A percentile compares a stretch with the other conserved stretches of the same genome.
phyloP scores from a whole-genome alignment of 2,797 vertebrate genomes.

The Discoglossus pictus region DNA sequence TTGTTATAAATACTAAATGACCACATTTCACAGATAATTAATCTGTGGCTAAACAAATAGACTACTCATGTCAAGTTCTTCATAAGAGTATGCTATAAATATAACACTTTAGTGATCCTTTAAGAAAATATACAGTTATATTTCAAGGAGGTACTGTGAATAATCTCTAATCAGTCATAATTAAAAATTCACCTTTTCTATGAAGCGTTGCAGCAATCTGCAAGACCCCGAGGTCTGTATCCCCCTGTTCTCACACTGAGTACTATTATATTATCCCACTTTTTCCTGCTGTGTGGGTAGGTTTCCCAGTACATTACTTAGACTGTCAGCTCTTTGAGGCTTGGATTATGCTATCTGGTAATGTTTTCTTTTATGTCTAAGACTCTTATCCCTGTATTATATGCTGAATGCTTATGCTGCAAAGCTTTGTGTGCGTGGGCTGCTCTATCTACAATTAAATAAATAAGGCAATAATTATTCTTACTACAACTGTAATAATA shows the following conservation, averaged over 20 bases:
- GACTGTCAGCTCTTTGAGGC: constrained; percentile 24
- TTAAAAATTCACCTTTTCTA: constrained; percentile 7
- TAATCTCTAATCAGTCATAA: constrained; percentile 4
- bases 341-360: constrained; percentile 12
- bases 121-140: too few relatives aligned
- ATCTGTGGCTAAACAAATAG: too few relatives aligned
- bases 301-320: constrained; percentile 9
- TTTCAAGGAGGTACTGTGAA: too few relatives aligned
- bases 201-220: constrained; percentile 15
- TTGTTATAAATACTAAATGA: too few relatives aligned
- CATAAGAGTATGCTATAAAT: too few relatives aligned
- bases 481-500: constrained; percentile 7
- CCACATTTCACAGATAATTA: too few relatives aligned
- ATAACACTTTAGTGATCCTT: too few relatives aligned
- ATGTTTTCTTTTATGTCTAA: constrained; percentile 12
- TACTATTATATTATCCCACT: too few relatives aligned
- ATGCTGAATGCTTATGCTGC: constrained; percentile 16
- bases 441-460: constrained; percentile 18
- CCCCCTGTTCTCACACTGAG: constrained; percentile 6
- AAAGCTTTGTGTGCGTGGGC: constrained; percentile 19
- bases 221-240: not conserved
- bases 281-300: not conserved
- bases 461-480: constrained; percentile 32
- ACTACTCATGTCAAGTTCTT: too few relatives aligned
- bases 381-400: constrained; percentile 13